Conservation (phyloP, 2,888 invertebrate species). For the Latheticus oryzae region DNA sequence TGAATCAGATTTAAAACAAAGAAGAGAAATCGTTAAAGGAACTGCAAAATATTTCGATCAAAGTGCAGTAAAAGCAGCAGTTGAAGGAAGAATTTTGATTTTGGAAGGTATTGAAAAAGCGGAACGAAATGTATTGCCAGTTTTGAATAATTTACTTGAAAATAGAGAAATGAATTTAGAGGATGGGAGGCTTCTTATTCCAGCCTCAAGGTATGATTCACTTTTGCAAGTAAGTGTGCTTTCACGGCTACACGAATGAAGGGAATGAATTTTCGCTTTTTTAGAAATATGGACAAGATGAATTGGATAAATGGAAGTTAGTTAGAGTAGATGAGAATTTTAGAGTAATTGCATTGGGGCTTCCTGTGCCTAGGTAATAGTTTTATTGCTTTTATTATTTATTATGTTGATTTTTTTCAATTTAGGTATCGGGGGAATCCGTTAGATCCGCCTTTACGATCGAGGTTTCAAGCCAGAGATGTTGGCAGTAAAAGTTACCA, state of each 20-base stretch:
- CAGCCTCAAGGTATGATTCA: slow-evolving; percentile 90
- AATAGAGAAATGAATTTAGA: slow-evolving; percentile 99
- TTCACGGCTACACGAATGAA: not conserved
- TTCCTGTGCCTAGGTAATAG: slow-evolving; percentile 79
- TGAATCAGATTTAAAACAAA: slow-evolving; percentile 95
- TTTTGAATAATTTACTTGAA: slow-evolving; percentile 95
- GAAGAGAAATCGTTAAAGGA: slow-evolving; percentile 89
- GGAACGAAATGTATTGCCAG: slow-evolving; percentile 95
- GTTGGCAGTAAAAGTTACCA: slow-evolving; percentile 76
- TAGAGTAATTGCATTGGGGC: slow-evolving; percentile 90
- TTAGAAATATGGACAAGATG: slow-evolving; percentile 82
- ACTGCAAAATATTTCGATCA: slow-evolving; percentile 95
- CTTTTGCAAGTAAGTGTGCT: slow-evolving; percentile 75
- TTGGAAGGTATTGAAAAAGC: slow-evolving; percentile 98
- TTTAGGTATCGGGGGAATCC: slow-evolving; percentile 87
- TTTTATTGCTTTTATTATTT: slow-evolving; percentile 23
- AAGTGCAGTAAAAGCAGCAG: slow-evolving; percentile 94
- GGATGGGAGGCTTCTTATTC: slow-evolving; percentile 93
- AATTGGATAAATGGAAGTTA: slow-evolving; percentile 87
- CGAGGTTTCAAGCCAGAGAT: slow-evolving; percentile 94
- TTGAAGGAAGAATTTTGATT: slow-evolving; percentile 87
- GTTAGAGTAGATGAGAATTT: slow-evolving; percentile 93
- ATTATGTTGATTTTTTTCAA: slow-evolving; percentile 32
- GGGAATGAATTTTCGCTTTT: slow-evolving; percentile 47
- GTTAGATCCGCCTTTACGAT: slow-evolving; percentile 93